phyloP scores from a whole-genome alignment of 2,113 vertebrate genomes.

The Chitala chitala region DNA sequence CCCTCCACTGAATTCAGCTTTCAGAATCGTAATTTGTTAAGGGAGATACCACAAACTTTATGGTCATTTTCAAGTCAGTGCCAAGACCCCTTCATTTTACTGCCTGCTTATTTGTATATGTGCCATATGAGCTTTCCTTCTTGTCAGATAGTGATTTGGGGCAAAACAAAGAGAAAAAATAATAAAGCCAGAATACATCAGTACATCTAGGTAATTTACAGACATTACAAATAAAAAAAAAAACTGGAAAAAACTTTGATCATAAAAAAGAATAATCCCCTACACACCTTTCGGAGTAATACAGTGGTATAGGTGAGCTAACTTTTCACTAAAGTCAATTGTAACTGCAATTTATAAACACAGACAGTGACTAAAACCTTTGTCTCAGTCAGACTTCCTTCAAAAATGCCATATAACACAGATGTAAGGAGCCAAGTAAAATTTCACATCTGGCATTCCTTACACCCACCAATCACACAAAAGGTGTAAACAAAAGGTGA shows the following conservation, averaged over 20 bases:
- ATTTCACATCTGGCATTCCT: not conserved
- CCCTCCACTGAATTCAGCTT: constrained; percentile 22
- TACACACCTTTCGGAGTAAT: not conserved
- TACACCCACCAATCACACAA: not conserved
- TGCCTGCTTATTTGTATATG: constrained; percentile 11
- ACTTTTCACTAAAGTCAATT: not conserved
- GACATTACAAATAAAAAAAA: not conserved
- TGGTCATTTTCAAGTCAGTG: constrained; percentile 19
- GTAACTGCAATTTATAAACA: not conserved
- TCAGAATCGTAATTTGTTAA: constrained; percentile 30
- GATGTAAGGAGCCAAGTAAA: constrained; percentile 6
- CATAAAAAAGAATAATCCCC: not conserved
- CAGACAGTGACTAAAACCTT: not conserved
- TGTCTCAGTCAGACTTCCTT: constrained; percentile 1
- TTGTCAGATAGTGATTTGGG: no score
- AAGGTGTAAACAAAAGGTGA: constrained; percentile 2
- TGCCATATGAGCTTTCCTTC: not conserved
- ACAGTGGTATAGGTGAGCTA: not conserved
- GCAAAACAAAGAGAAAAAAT: no score
- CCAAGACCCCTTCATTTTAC: constrained; percentile 5
- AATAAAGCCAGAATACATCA: not conserved
- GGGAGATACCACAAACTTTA: constrained; percentile 32
- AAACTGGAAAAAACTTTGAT: no score
- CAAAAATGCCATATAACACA: constrained; percentile 14
- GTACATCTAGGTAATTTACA: not conserved